Percentiles rank a stretch among this genome's conserved stretches.
Conservation (phyloP, 2,797 vertebrate species). For the Naso thynnoides region DNA sequence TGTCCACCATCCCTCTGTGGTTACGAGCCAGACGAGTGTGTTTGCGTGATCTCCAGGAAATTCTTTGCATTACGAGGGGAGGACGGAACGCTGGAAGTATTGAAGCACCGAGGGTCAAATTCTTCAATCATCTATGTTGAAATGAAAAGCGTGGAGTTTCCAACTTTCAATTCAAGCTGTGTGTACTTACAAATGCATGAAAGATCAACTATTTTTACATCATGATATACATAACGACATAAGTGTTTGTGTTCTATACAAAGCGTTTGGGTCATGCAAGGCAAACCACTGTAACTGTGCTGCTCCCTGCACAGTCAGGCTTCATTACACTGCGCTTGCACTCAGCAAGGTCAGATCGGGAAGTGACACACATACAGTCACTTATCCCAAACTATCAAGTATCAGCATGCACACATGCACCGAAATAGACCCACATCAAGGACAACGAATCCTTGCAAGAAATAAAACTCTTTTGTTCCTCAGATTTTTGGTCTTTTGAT, state of each 20-base stretch:
- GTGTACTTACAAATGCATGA: neutral
- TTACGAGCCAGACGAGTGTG: constrained; percentile 17
- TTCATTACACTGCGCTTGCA: constrained; percentile 15
- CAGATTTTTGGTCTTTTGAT: constrained; percentile 2
- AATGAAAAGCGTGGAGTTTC: neutral
- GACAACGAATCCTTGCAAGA: neutral
- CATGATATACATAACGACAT: neutral
- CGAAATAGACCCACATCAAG: constrained; percentile 1
- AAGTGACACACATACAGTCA: constrained; percentile 19
- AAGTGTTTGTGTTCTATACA: constrained; percentile 2
- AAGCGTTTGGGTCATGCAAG: neutral
- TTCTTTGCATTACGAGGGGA: constrained; percentile 17
- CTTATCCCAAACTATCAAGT: constrained; percentile 18
- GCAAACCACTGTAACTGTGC: constrained; percentile 6
- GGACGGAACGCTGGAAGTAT: neutral
- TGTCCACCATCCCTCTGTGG: constrained; percentile 19
- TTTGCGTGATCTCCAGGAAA: constrained; percentile 46
- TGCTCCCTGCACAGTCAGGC: constrained; percentile 14
- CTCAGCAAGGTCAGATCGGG: constrained; percentile 36
- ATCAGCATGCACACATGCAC: neutral
- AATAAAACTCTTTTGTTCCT: neutral
- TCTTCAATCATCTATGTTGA: neutral
- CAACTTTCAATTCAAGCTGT: neutral
- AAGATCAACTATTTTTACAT: neutral
- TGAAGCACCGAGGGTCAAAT: constrained; percentile 24